A percentile compares a stretch with the other conserved stretches of the same genome.
phyloP scores from a whole-genome alignment of 2,113 vertebrate genomes.

The Perca flavescens region DNA sequence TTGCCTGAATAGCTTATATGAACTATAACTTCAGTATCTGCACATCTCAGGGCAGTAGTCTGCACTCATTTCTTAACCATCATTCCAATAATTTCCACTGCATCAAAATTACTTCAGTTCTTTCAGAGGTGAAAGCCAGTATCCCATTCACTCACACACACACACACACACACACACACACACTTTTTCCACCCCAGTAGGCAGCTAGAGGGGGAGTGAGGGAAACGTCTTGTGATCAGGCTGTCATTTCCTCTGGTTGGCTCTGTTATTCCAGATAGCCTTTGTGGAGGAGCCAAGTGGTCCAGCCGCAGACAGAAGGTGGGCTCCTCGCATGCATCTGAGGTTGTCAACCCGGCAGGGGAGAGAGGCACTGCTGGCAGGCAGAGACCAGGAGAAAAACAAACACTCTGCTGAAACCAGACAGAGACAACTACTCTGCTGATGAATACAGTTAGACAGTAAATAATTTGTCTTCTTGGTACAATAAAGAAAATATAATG shows the following conservation, averaged over 20 bases:
- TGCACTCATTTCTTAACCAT: background rate
- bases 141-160: constrained; percentile 2
- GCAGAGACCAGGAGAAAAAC: constrained; percentile 82
- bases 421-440: constrained; percentile 75
- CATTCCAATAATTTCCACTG: background rate
- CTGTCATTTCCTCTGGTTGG: constrained; percentile 81
- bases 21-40: constrained; percentile 5
- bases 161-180: constrained; percentile 7
- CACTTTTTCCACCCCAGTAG: constrained; percentile 47
- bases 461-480: constrained; percentile 30
- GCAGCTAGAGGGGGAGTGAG: constrained; percentile 44
- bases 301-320: constrained; percentile 77
- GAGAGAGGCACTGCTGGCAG: constrained; percentile 72
- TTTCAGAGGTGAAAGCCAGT: constrained; percentile 45
- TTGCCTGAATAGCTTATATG: background rate
- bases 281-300: constrained; percentile 83
- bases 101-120: background rate
- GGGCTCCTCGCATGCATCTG: constrained; percentile 77
- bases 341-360: constrained; percentile 82
- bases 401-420: constrained; percentile 77
- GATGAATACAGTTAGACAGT: constrained; percentile 48
- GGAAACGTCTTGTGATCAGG: constrained; percentile 77
- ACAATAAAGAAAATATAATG: constrained; percentile 12
- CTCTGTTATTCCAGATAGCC: constrained; percentile 82
- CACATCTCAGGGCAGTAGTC: background rate